These are phyloP conservation scores for Pseudomugil gertrudae DNA, from an alignment of 2,797 vertebrate genomes.

Conservation along the genomic window DNA sequence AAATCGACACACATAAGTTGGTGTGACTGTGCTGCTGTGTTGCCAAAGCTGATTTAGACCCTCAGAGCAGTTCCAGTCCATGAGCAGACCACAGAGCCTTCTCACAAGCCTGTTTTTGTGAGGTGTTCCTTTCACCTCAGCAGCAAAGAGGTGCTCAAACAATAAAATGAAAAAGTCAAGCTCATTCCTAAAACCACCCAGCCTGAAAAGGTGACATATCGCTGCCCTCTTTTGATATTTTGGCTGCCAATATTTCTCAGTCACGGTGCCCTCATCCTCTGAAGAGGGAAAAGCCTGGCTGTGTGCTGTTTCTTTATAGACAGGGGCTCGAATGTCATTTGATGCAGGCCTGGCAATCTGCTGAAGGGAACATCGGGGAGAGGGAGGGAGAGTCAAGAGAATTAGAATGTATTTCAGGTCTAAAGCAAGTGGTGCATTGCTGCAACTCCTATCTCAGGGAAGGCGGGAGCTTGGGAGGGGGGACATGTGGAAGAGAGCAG, in stretches of 20 bases:
- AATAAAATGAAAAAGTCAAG: slow-evolving; percentile 35
- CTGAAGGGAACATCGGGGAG: slow-evolving; percentile 29
- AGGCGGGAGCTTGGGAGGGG: slow-evolving; percentile 49
- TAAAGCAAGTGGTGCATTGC: slow-evolving; percentile 82
- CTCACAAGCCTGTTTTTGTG: slow-evolving; percentile 41
- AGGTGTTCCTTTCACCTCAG: slow-evolving; percentile 41
- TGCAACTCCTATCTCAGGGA: slow-evolving; percentile 69
- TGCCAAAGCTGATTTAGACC: slow-evolving; percentile 42
- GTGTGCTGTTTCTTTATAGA: slow-evolving; percentile 43
- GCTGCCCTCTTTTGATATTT: slow-evolving; percentile 23
- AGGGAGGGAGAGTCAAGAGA: slow-evolving; percentile 46
- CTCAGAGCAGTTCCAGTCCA: slow-evolving; percentile 31
- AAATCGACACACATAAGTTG: slow-evolving; percentile 57
- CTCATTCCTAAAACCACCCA: slow-evolving; percentile 16
- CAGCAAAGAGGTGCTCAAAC: slow-evolving; percentile 15
- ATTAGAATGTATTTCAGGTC: slow-evolving; percentile 80
- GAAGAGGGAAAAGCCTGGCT: slow-evolving; percentile 26
- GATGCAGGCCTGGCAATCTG: slow-evolving; percentile 41
- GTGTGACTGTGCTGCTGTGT: slow-evolving; percentile 39
- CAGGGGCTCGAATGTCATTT: slow-evolving; percentile 63
- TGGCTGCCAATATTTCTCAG: slow-evolving; percentile 29
- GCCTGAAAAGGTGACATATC: slow-evolving; percentile 49
- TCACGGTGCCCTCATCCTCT: slow-evolving; percentile 37
- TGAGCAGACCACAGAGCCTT: slow-evolving; percentile 30
- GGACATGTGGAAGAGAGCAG: slow-evolving; percentile 7